Evolutionary conservation across 1,140 invertebrate genomes (phyloP).

Genomic region (Heliothis subflexa): DNA sequence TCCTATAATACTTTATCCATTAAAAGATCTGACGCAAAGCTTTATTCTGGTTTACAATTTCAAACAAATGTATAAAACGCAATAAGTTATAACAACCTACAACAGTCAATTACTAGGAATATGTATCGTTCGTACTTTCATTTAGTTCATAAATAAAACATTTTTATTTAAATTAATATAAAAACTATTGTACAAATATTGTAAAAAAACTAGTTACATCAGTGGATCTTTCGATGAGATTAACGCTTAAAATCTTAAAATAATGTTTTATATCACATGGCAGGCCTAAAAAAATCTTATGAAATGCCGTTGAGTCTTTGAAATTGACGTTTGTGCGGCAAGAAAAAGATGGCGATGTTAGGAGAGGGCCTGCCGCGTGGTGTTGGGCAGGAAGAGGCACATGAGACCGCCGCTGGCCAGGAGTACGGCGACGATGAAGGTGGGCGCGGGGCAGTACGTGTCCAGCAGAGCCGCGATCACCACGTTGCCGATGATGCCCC

Average conservation of each 20-base stretch:
- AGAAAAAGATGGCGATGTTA: constrained; percentile 36
- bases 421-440: constrained; percentile 93
- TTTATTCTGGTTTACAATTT: constrained; percentile 50
- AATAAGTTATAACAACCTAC: constrained; percentile 58
- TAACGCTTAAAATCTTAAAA: constrained; percentile 38
- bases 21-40: constrained; percentile 55
- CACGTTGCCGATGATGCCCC: constrained; percentile 95
- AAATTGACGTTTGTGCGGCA: constrained; percentile 28
- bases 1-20: constrained; percentile 73
- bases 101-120: constrained; percentile 57
- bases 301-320: constrained; percentile 37
- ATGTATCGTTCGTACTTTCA: constrained; percentile 54
- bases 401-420: constrained; percentile 93
- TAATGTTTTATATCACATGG: constrained; percentile 47
- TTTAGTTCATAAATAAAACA: constrained; percentile 62
- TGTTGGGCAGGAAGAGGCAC: constrained; percentile 94
- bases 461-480: constrained; percentile 94
- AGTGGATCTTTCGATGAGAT: constrained; percentile 53
- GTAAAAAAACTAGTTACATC: constrained; percentile 58
- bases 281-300: constrained; percentile 27
- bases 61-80: constrained; percentile 47
- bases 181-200: constrained; percentile 67
- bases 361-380: constrained; percentile 91
- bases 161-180: constrained; percentile 48
- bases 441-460: constrained; percentile 93